phyloP scores from a whole-genome alignment of 2,797 vertebrate genomes.

The Peromyscus aztecus region DNA sequence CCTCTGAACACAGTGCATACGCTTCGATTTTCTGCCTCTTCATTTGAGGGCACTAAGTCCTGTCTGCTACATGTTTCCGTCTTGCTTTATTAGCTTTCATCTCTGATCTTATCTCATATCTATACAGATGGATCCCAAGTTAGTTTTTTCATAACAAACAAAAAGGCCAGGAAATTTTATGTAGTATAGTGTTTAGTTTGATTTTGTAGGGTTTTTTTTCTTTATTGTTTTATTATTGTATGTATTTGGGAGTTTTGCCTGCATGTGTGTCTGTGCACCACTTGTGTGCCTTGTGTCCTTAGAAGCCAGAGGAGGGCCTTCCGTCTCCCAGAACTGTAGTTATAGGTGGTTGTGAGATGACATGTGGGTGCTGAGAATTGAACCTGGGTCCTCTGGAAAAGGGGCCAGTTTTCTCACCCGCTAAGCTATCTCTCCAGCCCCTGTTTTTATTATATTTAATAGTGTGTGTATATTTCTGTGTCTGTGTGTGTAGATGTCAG shows the following conservation, averaged over 20 bases:
- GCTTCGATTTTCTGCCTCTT: not conserved
- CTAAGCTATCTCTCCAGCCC: not conserved
- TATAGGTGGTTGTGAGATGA: too few relatives aligned
- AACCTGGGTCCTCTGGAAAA: not conserved
- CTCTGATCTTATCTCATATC: not conserved
- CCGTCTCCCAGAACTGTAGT: not conserved
- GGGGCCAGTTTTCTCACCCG: not conserved
- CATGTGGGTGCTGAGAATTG: not conserved
- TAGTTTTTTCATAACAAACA: not conserved
- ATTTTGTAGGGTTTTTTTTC: not conserved
- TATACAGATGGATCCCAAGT: not conserved
- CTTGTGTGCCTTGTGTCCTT: not conserved
- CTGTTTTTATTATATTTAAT: not conserved
- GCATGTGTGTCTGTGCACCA: not conserved
- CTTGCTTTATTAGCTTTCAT: not conserved
- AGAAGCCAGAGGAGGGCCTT: not conserved
- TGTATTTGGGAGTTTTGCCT: not conserved
- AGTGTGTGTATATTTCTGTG: not conserved
- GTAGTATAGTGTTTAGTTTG: not conserved
- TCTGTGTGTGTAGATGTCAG: not conserved
- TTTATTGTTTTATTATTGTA: not conserved
- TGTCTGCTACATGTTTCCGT: not conserved
- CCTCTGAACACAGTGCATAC: not conserved
- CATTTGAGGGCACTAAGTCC: too few relatives aligned
- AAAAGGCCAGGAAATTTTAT: not conserved